Evolutionary conservation across 2,888 invertebrate species (phyloP).

Genomic region (Orthonevra nobilis): DNA sequence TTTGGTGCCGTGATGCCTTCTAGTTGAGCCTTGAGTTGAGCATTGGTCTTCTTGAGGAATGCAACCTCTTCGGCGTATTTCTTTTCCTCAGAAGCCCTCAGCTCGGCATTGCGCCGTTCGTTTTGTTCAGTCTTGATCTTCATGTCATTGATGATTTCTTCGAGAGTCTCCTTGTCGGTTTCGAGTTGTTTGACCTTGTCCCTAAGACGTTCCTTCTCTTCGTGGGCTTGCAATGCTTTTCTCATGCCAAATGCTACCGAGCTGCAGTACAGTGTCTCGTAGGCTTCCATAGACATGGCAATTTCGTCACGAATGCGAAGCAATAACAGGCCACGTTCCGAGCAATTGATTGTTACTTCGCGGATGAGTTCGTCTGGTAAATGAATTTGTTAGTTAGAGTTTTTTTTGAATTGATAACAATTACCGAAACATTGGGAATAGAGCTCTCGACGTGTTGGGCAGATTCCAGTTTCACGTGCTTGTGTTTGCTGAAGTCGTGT

Average conservation of each 20-base stretch:
- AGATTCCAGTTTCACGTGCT: constrained; percentile 97
- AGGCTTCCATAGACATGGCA: constrained; percentile 97
- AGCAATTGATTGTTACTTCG: constrained; percentile 98
- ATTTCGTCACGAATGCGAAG: constrained; percentile 97
- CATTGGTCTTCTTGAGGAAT: constrained; percentile 95
- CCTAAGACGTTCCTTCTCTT: constrained; percentile 89
- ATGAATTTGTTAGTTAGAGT: too few relatives aligned
- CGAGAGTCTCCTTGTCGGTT: constrained; percentile 79
- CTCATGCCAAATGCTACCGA: constrained; percentile 98
- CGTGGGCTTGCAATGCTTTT: constrained; percentile 92
- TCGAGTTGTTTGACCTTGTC: constrained; percentile 87
- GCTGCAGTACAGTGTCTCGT: constrained; percentile 97
- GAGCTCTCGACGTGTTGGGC: constrained; percentile 94
- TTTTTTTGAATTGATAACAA: too few relatives aligned
- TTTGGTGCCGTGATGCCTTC: constrained; percentile 97
- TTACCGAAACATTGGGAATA: constrained; percentile 95
- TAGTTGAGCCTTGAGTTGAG: constrained; percentile 95
- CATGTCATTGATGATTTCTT: constrained; percentile 82
- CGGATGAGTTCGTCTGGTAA: constrained; percentile 93
- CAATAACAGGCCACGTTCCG: constrained; percentile 95
- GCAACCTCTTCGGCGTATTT: constrained; percentile 95
- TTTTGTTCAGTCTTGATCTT: constrained; percentile 90
- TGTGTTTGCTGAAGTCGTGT: constrained; percentile 93
- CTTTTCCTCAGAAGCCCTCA: constrained; percentile 93
- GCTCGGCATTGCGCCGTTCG: constrained; percentile 90